Evolutionary conservation across 2,888 invertebrate species (phyloP).

Genomic region (Atrina japonica): DNA sequence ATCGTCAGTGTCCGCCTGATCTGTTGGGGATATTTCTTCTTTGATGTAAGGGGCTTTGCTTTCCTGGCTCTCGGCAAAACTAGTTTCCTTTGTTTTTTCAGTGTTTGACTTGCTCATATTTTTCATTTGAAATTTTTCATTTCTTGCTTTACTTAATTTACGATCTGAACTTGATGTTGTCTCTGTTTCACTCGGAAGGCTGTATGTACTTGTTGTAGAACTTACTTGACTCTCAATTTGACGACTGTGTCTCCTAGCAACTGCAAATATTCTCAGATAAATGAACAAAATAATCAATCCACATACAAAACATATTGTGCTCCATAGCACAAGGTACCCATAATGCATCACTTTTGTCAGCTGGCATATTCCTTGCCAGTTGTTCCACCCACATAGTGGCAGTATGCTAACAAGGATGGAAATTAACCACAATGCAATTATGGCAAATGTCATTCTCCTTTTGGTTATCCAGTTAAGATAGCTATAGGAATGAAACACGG

Average conservation of each 20-base stretch:
- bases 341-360: constrained; percentile 41
- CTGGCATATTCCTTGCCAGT: constrained; percentile 36
- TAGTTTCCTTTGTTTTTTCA: not conserved
- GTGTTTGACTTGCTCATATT: constrained; percentile 11
- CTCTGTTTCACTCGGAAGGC: constrained; percentile 22
- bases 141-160: constrained; percentile 3
- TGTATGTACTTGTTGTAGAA: constrained; percentile 22
- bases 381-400: constrained; percentile 49
- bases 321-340: constrained; percentile 47
- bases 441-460: constrained; percentile 21
- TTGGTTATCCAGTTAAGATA: constrained; percentile 42
- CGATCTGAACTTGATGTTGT: constrained; percentile 5
- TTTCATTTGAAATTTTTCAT: constrained; percentile 5
- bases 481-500: constrained; percentile 42
- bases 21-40: not conserved
- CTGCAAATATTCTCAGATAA: constrained; percentile 45
- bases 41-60: not conserved
- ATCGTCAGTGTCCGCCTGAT: too few species aligned
- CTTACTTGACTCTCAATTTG: constrained; percentile 40
- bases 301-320: constrained; percentile 43
- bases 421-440: constrained; percentile 41
- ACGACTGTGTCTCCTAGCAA: constrained; percentile 41
- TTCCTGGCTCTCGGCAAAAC: not conserved
- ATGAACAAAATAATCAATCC: constrained; percentile 45
- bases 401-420: constrained; percentile 41